Evolutionary conservation across 23 tunicate genomes (phyloP), one percentile per base, ranked within the genome.

Genomic region (Phallusia fumigata): DNA sequence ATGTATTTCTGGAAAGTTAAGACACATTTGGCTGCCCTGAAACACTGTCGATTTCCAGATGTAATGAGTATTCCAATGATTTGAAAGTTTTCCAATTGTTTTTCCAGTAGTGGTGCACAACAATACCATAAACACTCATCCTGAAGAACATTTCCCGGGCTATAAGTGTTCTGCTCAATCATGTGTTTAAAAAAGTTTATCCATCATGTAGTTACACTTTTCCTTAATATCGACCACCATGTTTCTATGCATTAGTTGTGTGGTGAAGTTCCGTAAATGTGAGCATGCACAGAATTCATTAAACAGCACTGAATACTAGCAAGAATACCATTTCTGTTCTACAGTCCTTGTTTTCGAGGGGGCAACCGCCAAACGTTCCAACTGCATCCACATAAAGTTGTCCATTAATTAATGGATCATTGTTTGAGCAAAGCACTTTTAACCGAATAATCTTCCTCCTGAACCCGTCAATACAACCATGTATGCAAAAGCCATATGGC

Each of bases 201-300:
- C n/a, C n/a, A n/a, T n/a, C n/a, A 76, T 34, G 79, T 76, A n/a
- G 79, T 76, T 33, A 21, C 31, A 76, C 49, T 76, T 32, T 32
- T 30, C n/a, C 79, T 30, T 22, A 76, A 76, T 13, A 32, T 28
- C 32, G 79, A 76, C 79, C 79, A 76, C 79, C 79, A 76, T 21
- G 79, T 44, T 76, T 76, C 79, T 33, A 76, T 76, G n/a, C 79
- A 44, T 76, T 76, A 22, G 32, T 76, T 76, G 49, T 76, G 79
- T 21, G 79, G 79, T n/a, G 79, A 76, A 13, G 79, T 76, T 32
- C 79, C 79, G 22, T 76, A 76, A 34, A 76, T 76, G 49, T 76
- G 79, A 10, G 79, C 45, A 76, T 30, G 10, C 24, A 19, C 45
- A 76, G 45, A 33, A 76, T 76, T 76, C 45, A 32, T 76, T 19